These are phyloP conservation scores for Chrysomela aeneicollis DNA, from an alignment of 2,888 invertebrate genomes.

Conservation along the genomic window DNA sequence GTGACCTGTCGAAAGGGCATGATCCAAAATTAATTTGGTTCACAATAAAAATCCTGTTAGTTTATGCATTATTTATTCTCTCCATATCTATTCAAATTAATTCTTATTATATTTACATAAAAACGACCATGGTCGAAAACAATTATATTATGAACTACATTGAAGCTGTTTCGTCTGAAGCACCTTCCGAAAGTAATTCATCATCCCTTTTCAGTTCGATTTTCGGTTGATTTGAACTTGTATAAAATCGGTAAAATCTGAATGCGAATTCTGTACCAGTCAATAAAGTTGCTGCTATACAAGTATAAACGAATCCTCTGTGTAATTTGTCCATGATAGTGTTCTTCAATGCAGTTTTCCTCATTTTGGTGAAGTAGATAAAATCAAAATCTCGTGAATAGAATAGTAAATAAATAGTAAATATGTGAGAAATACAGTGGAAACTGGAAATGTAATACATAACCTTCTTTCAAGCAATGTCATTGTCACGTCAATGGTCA, in stretches of 20 bases:
- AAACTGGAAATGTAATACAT: too few species aligned
- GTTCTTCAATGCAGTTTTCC: slow-evolving; percentile 57
- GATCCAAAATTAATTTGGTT: too few species aligned
- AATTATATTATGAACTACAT: slow-evolving; percentile 17
- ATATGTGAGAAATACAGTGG: too few species aligned
- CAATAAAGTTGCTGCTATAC: slow-evolving; percentile 65
- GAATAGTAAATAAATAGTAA: too few species aligned
- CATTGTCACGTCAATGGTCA: too few species aligned
- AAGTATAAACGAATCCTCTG: slow-evolving; percentile 65
- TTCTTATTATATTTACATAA: slow-evolving; percentile 11
- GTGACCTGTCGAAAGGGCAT: too few species aligned
- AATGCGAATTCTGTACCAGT: slow-evolving; percentile 62
- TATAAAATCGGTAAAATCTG: slow-evolving; percentile 63
- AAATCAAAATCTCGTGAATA: too few species aligned
- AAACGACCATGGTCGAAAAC: neutral
- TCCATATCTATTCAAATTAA: neutral
- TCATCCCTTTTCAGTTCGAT: slow-evolving; percentile 58
- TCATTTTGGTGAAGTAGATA: slow-evolving; percentile 46
- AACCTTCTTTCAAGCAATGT: too few species aligned
- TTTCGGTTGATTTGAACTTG: slow-evolving; percentile 61
- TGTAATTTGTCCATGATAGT: slow-evolving; percentile 64
- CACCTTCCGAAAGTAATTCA: slow-evolving; percentile 62
- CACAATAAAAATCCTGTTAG: too few species aligned
- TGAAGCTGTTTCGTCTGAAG: slow-evolving; percentile 59
- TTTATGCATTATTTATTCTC: too few species aligned